A percentile compares a stretch with the other conserved stretches of the same genome.
These are phyloP conservation scores for Drosophila kanapiae DNA, from an alignment of 1,140 invertebrate genomes.

Conservation along the genomic window DNA sequence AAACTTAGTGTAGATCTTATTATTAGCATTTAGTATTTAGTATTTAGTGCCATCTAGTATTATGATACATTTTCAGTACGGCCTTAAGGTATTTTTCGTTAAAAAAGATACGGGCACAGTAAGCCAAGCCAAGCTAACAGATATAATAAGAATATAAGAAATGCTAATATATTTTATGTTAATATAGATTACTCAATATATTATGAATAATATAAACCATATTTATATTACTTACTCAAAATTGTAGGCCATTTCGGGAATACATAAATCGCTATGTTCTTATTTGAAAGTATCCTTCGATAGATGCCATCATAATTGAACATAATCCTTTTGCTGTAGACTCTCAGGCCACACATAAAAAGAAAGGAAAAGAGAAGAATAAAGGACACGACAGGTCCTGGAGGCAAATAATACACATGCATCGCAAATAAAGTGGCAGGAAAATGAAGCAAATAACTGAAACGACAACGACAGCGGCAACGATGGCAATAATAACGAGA, in stretches of 20 bases:
- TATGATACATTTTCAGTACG: background rate
- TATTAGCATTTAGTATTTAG: background rate
- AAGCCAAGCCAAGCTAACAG: too few species aligned
- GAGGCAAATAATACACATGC: conserved; percentile 15
- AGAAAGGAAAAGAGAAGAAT: background rate
- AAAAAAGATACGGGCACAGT: background rate
- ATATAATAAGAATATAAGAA: too few species aligned
- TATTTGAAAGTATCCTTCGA: background rate
- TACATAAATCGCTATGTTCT: background rate
- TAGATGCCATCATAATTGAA: background rate
- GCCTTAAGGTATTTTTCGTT: background rate
- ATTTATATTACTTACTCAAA: too few species aligned
- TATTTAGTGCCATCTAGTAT: background rate
- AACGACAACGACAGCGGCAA: conserved; percentile 13
- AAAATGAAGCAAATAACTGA: conserved; percentile 17
- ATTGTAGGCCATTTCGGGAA: too few species aligned
- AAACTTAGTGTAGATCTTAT: background rate
- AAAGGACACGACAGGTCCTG: conserved; percentile 15
- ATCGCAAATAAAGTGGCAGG: conserved; percentile 22
- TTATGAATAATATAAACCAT: too few species aligned
- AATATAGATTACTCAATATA: too few species aligned
- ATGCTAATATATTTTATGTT: too few species aligned
- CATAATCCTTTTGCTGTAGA: conserved; percentile 7
- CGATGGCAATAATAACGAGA: conserved; percentile 30
- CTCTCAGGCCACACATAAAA: background rate